phyloP scores from a whole-genome alignment of 1,140 invertebrate genomes.

The Metaphire vulgaris region DNA sequence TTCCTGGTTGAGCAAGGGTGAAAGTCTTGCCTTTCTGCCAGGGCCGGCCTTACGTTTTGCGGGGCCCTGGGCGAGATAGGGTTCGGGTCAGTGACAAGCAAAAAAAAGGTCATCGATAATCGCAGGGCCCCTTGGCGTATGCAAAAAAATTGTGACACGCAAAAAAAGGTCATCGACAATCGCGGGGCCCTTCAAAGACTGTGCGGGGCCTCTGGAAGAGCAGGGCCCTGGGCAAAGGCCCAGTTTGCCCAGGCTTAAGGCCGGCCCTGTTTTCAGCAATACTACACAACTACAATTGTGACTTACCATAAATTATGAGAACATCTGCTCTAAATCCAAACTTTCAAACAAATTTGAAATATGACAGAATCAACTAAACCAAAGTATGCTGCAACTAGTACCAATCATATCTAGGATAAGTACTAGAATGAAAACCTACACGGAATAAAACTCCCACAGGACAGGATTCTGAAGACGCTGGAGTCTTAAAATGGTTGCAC shows the following conservation, averaged over 20 bases:
- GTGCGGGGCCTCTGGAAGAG: no score
- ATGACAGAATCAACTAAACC: background rate
- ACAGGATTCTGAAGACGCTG: constrained; percentile 11
- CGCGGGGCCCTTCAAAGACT: no score
- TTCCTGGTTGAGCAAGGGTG: background rate
- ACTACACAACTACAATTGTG: no score
- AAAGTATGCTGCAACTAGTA: background rate
- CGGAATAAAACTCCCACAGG: constrained; percentile 6
- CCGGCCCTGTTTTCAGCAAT: no score
- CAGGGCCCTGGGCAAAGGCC: no score
- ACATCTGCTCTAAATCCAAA: background rate
- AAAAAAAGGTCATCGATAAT: no score
- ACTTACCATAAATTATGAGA: background rate
- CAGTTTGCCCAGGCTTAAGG: no score
- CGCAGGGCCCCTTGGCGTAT: background rate
- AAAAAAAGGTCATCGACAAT: background rate
- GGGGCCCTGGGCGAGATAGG: no score
- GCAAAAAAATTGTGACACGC: no score
- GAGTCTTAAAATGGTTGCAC: constrained; percentile 1
- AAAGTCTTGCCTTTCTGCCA: background rate
- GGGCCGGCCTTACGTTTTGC: background rate
- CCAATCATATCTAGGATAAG: no score
- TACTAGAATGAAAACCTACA: constrained; percentile 2
- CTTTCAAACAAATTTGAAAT: background rate
- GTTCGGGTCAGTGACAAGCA: no score